A percentile compares a stretch with the other conserved stretches of the same genome.
These are phyloP conservation scores for Netelia virgata DNA, from an alignment of 2,888 invertebrate genomes.

Conservation along the genomic window DNA sequence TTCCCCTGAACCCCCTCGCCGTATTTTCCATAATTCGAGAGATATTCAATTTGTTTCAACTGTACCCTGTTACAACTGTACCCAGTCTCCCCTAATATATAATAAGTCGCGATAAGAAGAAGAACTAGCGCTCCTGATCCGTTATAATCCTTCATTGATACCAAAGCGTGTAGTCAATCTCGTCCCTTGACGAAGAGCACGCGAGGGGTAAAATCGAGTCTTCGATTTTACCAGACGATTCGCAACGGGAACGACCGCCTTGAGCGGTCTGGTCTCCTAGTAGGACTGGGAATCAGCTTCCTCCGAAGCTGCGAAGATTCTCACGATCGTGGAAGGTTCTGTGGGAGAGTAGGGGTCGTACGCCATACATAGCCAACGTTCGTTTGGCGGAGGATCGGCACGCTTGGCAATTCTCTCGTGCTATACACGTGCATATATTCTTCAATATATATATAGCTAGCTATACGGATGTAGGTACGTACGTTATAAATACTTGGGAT, in stretches of 20 bases:
- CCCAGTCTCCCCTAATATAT: too few species aligned
- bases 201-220: constrained; percentile 63
- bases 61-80: too few species aligned
- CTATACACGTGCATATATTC: constrained; percentile 37
- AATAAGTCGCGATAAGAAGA: background rate
- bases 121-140: background rate
- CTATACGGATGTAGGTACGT: background rate
- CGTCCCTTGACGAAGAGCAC: constrained; percentile 40
- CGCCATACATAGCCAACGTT: constrained; percentile 9
- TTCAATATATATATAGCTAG: constrained; percentile 3
- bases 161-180: background rate
- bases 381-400: constrained; percentile 12
- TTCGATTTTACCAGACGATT: constrained; percentile 46
- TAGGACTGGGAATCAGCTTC: constrained; percentile 83
- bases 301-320: constrained; percentile 81
- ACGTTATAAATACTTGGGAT: constrained; percentile 2
- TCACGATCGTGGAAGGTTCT: constrained; percentile 76
- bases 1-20: too few species aligned
- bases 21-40: too few species aligned
- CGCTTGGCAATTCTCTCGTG: constrained; percentile 15
- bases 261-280: constrained; percentile 78
- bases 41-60: too few species aligned
- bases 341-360: constrained; percentile 58
- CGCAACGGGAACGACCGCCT: constrained; percentile 71
- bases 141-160: background rate